Evolutionary conservation across 2,113 vertebrate genomes (phyloP).

Genomic region (Pelusios castaneus): DNA sequence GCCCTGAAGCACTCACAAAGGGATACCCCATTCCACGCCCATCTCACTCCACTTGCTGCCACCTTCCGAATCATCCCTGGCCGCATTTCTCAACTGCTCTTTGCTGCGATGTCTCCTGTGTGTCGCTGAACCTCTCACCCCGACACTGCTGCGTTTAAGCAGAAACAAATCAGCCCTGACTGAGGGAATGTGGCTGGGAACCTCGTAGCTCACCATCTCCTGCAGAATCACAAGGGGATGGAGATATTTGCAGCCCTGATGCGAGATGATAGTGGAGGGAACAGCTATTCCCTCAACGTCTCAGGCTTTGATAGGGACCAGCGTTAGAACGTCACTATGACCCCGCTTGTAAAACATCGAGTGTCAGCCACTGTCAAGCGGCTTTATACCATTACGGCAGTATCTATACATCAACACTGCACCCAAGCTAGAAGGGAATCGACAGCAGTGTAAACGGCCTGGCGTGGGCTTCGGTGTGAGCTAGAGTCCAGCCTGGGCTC

Average conservation of each 20-base stretch:
- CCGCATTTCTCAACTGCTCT: not conserved
- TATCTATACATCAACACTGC: not conserved
- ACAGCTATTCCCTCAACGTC: not conserved
- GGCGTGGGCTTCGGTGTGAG: not conserved
- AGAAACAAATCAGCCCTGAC: not conserved
- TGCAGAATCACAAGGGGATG: not conserved
- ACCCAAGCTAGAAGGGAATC: not conserved
- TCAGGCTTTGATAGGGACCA: not conserved
- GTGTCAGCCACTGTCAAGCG: not conserved
- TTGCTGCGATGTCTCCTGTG: not conserved
- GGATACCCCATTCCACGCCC: not conserved
- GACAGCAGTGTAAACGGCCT: not conserved
- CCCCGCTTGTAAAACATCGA: not conserved
- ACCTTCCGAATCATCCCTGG: not conserved
- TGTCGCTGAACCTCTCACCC: not conserved
- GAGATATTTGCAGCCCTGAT: not conserved
- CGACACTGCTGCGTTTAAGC: not conserved
- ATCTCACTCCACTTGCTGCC: not conserved
- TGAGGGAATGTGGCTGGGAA: not conserved
- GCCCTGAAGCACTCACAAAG: not conserved
- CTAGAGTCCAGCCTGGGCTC: not conserved
- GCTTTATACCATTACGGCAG: accelerated
- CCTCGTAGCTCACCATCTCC: not conserved
- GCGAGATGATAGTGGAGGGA: not conserved
- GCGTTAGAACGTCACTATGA: not conserved